A percentile compares a stretch with the other conserved stretches of the same genome.
Evolutionary conservation across 2,113 vertebrate species (phyloP).

Genomic region (Aegithalos caudatus): DNA sequence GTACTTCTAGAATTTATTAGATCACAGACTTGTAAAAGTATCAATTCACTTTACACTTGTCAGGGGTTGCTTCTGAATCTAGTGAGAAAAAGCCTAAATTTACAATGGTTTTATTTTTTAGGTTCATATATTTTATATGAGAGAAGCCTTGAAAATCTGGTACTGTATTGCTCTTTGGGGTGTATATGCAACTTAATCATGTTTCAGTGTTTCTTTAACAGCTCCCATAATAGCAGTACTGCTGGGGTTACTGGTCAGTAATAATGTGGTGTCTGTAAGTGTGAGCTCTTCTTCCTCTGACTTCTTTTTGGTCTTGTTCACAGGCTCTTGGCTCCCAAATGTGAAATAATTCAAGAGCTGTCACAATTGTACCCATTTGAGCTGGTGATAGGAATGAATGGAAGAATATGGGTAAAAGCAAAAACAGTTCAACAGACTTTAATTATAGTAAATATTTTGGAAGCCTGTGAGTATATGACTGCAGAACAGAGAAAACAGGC

Average conservation of each 20-base stretch:
- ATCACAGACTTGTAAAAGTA: not conserved
- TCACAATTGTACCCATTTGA: constrained; percentile 88
- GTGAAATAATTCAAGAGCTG: constrained; percentile 84
- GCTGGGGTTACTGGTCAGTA: not conserved
- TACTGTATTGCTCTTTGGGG: not conserved
- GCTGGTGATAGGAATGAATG: constrained; percentile 91
- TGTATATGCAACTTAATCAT: not conserved
- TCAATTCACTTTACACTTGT: not conserved
- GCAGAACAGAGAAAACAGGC: constrained; percentile 82
- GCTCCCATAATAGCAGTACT: not conserved
- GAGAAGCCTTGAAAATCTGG: not conserved
- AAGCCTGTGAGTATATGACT: constrained; percentile 91
- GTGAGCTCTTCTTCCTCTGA: not conserved
- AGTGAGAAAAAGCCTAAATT: not conserved
- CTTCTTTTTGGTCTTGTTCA: not conserved
- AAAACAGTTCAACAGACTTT: constrained; percentile 86
- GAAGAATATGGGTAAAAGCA: constrained; percentile 90
- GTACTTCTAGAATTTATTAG: not conserved
- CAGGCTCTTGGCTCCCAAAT: constrained; percentile 85
- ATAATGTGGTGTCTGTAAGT: not conserved
- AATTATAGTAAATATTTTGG: constrained; percentile 88
- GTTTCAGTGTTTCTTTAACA: not conserved
- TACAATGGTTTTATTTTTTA: not conserved
- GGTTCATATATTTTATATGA: not conserved
- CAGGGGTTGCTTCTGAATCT: not conserved